These are phyloP conservation scores for Leptinotarsa haldemani DNA, from an alignment of 2,888 invertebrate species.

Conservation along the genomic window DNA sequence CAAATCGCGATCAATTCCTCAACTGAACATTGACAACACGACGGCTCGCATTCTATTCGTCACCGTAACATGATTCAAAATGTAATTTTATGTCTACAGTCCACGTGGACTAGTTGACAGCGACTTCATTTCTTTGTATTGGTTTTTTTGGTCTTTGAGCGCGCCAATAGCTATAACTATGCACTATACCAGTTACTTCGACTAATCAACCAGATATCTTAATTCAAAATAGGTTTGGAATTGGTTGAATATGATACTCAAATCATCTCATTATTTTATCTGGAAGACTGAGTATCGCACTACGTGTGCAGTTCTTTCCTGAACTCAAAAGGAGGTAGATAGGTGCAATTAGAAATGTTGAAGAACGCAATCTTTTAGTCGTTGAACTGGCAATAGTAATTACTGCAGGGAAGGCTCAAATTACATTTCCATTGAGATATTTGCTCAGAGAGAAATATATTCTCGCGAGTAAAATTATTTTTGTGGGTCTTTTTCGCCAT, in stretches of 20 bases:
- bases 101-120: too few species aligned
- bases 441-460: slow-evolving; percentile 10
- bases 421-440: slow-evolving; percentile 37
- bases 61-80: too few species aligned
- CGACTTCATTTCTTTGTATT: too few species aligned
- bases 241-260: background rate
- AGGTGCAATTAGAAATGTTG: slow-evolving; percentile 40
- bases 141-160: too few species aligned
- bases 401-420: slow-evolving; percentile 36
- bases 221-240: background rate
- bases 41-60: too few species aligned
- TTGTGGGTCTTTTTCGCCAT: background rate
- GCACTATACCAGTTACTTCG: too few species aligned
- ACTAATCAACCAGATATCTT: too few species aligned
- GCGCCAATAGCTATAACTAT: too few species aligned
- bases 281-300: background rate
- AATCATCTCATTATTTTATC: background rate
- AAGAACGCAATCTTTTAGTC: slow-evolving; percentile 46
- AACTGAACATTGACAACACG: too few species aligned
- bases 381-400: slow-evolving; percentile 42
- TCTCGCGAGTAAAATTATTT: slow-evolving; percentile 15
- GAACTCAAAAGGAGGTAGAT: slow-evolving; percentile 13
- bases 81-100: too few species aligned
- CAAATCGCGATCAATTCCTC: too few species aligned
- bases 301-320: slow-evolving; percentile 30